Evolutionary conservation across 2,113 vertebrate genomes (phyloP).

Genomic region (Melierax canorus): DNA sequence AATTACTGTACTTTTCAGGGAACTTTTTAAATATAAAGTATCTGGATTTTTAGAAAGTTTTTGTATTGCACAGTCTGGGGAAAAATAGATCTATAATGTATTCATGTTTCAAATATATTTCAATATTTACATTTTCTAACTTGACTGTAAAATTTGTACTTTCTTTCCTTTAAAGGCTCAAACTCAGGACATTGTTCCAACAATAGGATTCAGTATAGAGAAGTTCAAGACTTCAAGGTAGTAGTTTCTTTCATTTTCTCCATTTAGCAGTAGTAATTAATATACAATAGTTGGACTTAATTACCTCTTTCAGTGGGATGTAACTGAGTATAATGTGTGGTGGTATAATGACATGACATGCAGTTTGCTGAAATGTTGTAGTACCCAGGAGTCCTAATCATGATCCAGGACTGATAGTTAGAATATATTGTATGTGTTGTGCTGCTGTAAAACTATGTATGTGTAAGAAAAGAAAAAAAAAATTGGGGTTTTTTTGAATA

Average conservation of each 20-base stretch:
- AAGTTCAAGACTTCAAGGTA: constrained; percentile 99
- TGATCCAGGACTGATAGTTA: not conserved
- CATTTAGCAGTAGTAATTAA: not conserved
- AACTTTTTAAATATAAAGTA: not conserved
- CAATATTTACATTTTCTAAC: not conserved
- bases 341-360: not conserved
- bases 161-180: constrained; percentile 83
- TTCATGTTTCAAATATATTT: not conserved
- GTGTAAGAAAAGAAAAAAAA: not conserved
- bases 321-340: not conserved
- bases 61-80: not conserved
- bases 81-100: not conserved
- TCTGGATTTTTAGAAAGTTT: not conserved
- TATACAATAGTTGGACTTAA: not conserved
- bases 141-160: not conserved
- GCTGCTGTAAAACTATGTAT: not conserved
- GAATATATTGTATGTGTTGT: not conserved
- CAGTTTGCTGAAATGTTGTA: not conserved
- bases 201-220: constrained; percentile 98
- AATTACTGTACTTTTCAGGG: not conserved
- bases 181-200: constrained; percentile 95
- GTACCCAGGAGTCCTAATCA: not conserved
- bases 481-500: not conserved
- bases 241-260: not conserved
- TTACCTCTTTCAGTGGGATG: not conserved